Percentiles rank a stretch among this genome's conserved stretches.
Conservation (phyloP, 2,888 invertebrate species). For the Podabrus alpinus region DNA sequence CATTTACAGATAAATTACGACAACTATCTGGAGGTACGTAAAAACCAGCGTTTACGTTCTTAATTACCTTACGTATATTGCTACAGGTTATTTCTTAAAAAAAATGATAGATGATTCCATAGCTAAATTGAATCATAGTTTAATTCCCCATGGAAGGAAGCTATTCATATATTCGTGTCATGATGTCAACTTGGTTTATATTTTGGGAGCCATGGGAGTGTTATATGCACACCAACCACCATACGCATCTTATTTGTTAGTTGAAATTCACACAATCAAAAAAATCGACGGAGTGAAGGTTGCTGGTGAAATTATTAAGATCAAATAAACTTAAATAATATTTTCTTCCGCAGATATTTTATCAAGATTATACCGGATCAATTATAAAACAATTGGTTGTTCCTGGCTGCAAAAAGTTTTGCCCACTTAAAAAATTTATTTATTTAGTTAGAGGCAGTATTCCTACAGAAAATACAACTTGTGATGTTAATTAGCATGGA, state of each 20-base stretch:
- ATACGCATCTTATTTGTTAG: constrained; percentile 21
- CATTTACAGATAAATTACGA: constrained; percentile 45
- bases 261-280: constrained; percentile 30
- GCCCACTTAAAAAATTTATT: background rate
- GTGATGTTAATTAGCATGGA: background rate
- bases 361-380: background rate
- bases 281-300: constrained; percentile 47
- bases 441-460: background rate
- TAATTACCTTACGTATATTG: background rate
- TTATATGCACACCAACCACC: constrained; percentile 58
- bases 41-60: too few species aligned
- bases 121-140: constrained; percentile 50
- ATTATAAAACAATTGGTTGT: background rate
- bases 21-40: constrained; percentile 53
- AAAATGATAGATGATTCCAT: constrained; percentile 62
- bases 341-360: background rate
- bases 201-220: constrained; percentile 62
- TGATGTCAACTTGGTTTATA: constrained; percentile 66
- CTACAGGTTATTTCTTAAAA: constrained; percentile 52
- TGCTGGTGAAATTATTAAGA: background rate
- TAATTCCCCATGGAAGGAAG: constrained; percentile 59
- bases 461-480: background rate
- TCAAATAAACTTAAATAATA: background rate
- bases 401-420: background rate
- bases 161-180: constrained; percentile 67